These are phyloP conservation scores for Anthoscopus minutus DNA, from an alignment of 2,113 vertebrate species.

Conservation along the genomic window DNA sequence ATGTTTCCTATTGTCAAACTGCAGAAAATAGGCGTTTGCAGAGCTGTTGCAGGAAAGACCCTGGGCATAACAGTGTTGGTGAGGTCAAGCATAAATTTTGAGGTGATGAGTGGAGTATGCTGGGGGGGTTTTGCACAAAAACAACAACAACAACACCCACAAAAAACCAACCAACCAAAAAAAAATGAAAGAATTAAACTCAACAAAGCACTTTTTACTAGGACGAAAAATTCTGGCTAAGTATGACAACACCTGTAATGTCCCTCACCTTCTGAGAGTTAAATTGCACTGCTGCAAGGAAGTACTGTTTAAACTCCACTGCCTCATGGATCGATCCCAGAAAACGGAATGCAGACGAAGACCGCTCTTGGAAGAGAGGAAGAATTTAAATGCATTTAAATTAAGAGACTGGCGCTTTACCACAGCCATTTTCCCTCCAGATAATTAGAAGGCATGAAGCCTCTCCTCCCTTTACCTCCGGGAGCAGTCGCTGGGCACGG, in stretches of 20 bases:
- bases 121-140: background rate
- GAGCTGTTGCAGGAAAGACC: background rate
- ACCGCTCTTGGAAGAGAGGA: background rate
- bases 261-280: background rate
- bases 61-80: background rate
- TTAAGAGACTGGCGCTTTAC: background rate
- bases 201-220: background rate
- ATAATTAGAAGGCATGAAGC: background rate
- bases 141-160: background rate
- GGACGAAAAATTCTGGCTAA: background rate
- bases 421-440: constrained; percentile 4
- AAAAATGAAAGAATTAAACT: background rate
- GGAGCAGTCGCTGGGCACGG: background rate
- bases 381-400: background rate
- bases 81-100: background rate
- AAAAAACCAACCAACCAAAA: no score
- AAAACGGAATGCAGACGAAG: background rate
- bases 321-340: background rate
- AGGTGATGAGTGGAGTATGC: background rate
- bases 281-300: background rate
- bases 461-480: background rate
- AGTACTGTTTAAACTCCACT: background rate
- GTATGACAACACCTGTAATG: background rate
- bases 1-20: background rate
- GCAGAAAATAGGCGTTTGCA: background rate